Conservation (phyloP, 2,113 vertebrate species). For the Candoia aspera region DNA sequence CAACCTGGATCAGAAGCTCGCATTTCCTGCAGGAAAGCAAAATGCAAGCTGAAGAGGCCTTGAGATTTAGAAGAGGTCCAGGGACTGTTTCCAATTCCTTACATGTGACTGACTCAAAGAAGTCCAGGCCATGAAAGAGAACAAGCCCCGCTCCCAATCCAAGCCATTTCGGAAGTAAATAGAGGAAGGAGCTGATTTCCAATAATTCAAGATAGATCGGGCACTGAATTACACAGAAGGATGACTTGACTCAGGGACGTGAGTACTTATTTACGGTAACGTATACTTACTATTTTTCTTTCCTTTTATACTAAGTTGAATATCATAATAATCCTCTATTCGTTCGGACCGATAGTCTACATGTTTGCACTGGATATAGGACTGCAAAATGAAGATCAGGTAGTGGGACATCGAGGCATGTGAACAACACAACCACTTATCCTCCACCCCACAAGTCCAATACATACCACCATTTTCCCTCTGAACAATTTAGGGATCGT, state of each 20-base stretch:
- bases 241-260: background rate
- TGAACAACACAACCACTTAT: background rate
- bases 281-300: conserved; percentile 99
- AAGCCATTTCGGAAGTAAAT: background rate
- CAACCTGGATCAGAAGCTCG: background rate
- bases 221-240: background rate
- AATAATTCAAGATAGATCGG: background rate
- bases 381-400: conserved; percentile 75
- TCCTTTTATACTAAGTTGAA: conserved; percentile 99
- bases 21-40: background rate
- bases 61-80: background rate
- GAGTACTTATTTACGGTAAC: background rate
- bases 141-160: background rate
- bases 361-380: conserved; percentile 98
- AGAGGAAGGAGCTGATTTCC: background rate
- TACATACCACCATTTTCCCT: conserved; percentile 99
- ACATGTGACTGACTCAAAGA: background rate
- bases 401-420: conserved; percentile 19
- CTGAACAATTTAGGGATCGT: conserved; percentile 98
- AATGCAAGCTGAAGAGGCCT: background rate
- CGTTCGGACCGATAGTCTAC: conserved; percentile 98
- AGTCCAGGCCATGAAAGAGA: background rate
- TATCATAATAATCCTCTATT: conserved; percentile 99
- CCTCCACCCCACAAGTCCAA: background rate
- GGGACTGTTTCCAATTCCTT: background rate